Base-by-base conservation (phyloP, 2,888 invertebrate species). In the Trichopoda pennipes region DNA sequence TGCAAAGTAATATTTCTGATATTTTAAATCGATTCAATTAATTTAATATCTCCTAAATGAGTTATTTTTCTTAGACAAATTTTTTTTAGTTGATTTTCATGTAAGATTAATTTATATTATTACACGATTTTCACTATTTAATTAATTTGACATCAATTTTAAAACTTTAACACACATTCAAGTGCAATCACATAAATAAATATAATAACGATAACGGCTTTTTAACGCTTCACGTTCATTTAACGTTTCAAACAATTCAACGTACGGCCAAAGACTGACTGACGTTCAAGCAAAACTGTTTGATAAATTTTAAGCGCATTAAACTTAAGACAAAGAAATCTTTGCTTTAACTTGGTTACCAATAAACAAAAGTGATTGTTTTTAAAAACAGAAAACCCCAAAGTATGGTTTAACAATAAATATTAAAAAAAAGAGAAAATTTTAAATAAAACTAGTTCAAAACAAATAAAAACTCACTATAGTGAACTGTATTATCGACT, bases 301-400 rank as follows among this genome's bases (percentile, higher is more conserved):
- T 70, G 60, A 79, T 79, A 76, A 72, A 66, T 60, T 75, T 75
- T 66, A 72, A 75, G 53, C 58, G 66, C 72, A 7, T 80, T 51
- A 42, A 55, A 63, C 35, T 63, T 61, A 53, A 69, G 49, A 69
- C 69, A 58, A 53, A 35, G 49, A 60, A 70, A 72, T 64, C 64
- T 70, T 75, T 69, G 44, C 75, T 82, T 70, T 63, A 79, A 75
- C 56, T 63, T 44, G 32, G 38, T 35, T 61, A 72, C 58, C 69
- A 76, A 75, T 75, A 79, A 82, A 75, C 75, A 72, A 82, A 80
- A 80, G 79, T 68, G 73, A 80, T 74, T 80, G 77, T 70, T 69
- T 58, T 58, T 38, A 38, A 38, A 38, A 38, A 38, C 38, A 38
- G 1, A 38, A 38, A 12, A 44, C 44, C 49, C 17, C 9, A 17